These are phyloP conservation scores for Bembecia ichneumoniformis DNA, from an alignment of 2,888 invertebrate species.

Conservation along the genomic window DNA sequence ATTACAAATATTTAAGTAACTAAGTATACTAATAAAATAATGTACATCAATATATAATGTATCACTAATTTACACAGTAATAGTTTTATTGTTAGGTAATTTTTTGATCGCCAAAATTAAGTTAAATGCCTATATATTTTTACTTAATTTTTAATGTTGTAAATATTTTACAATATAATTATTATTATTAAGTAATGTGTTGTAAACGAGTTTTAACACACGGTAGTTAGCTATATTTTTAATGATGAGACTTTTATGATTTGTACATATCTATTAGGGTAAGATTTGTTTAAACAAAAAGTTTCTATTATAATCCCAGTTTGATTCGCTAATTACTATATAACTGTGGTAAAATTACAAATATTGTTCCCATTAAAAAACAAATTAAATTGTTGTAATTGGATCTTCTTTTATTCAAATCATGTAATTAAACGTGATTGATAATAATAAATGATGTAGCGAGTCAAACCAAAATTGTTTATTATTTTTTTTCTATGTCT, in stretches of 20 bases:
- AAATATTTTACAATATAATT: slow-evolving; percentile 68
- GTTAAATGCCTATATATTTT: not conserved
- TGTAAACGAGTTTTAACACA: slow-evolving; percentile 60
- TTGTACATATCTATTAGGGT: slow-evolving; percentile 69
- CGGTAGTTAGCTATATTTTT: slow-evolving; percentile 52
- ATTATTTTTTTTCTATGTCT: not conserved
- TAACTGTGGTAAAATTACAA: not conserved
- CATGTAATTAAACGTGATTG: no score
- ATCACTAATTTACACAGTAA: no score
- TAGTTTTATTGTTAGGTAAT: no score
- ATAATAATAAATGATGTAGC: not conserved
- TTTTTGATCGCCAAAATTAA: not conserved
- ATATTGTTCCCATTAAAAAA: not conserved
- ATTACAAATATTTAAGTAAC: no score
- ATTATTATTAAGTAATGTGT: slow-evolving; percentile 46
- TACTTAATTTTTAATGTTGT: slow-evolving; percentile 56
- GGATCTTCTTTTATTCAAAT: no score
- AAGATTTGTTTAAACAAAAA: slow-evolving; percentile 23
- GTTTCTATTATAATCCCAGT: not conserved
- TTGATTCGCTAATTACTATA: not conserved
- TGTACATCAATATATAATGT: no score
- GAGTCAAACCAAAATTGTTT: not conserved
- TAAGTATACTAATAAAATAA: no score
- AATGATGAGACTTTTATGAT: slow-evolving; percentile 60
- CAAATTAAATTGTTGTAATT: no score